These are phyloP conservation scores for Trichacis sp. DNA, from an alignment of 2,888 invertebrate species.

Conservation along the genomic window DNA sequence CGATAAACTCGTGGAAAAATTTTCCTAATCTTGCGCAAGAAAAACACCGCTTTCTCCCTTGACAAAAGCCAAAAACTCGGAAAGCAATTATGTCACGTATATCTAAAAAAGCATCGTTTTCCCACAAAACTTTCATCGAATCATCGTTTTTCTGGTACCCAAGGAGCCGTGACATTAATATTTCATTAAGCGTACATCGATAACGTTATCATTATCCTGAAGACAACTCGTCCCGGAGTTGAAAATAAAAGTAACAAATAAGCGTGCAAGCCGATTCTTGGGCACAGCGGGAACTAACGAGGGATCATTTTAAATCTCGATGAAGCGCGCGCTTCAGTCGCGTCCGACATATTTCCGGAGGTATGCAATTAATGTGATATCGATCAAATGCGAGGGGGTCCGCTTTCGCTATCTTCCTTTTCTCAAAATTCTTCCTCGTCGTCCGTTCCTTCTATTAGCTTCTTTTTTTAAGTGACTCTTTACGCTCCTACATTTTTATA, in stretches of 20 bases:
- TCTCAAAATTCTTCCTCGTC: constrained; percentile 3
- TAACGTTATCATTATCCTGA: constrained; percentile 12
- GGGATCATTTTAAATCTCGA: constrained; percentile 15
- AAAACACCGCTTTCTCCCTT: too few relatives aligned
- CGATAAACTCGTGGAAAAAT: too few relatives aligned
- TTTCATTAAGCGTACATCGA: constrained; percentile 14
- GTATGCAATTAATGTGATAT: constrained; percentile 60
- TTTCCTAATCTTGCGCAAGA: too few relatives aligned
- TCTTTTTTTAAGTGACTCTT: too few relatives aligned
- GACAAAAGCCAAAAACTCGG: not conserved
- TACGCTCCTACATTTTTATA: not conserved
- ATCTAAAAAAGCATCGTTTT: not conserved
- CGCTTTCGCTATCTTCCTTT: constrained; percentile 7
- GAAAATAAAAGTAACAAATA: constrained; percentile 14
- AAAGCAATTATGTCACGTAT: not conserved
- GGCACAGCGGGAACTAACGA: constrained; percentile 17
- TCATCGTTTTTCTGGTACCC: not conserved
- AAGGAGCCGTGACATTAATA: constrained; percentile 3
- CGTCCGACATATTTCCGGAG: constrained; percentile 28
- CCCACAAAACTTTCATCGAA: constrained; percentile 3
- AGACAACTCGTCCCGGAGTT: constrained; percentile 11
- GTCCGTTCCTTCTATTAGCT: not conserved
- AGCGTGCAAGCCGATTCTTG: constrained; percentile 2
- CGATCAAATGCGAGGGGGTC: constrained; percentile 44
- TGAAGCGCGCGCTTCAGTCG: constrained; percentile 9